Evolutionary conservation across 2,888 invertebrate species (phyloP).

Genomic region (Hanleya hanleyi): DNA sequence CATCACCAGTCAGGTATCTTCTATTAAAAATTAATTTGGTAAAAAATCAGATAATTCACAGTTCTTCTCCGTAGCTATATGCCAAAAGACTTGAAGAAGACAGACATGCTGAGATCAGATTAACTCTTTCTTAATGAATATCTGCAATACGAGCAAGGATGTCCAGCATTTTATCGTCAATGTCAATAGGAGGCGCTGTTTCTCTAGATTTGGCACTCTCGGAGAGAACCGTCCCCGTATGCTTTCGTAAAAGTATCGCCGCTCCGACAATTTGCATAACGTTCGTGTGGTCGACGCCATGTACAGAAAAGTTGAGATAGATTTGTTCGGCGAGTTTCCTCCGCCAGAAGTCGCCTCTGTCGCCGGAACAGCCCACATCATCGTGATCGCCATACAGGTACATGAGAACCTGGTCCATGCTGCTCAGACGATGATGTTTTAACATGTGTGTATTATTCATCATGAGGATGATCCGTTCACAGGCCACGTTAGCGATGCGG

Average conservation of each 20-base stretch:
- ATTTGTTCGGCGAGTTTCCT: conserved; percentile 64
- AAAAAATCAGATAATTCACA: too few species aligned
- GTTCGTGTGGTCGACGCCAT: conserved; percentile 58
- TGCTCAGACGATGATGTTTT: conserved; percentile 48
- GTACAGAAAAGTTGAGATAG: conserved; percentile 53
- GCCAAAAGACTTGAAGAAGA: too few species aligned
- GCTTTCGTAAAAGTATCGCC: conserved; percentile 49
- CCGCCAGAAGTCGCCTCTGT: conserved; percentile 64
- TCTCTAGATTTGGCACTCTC: conserved; percentile 39
- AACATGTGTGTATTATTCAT: conserved; percentile 58
- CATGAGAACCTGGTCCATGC: conserved; percentile 50
- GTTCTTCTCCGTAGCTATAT: too few species aligned
- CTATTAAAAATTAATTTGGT: too few species aligned
- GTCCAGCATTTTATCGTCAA: conserved; percentile 55
- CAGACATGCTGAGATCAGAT: too few species aligned
- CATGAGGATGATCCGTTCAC: conserved; percentile 56
- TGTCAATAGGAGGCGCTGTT: conserved; percentile 41
- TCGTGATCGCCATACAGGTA: conserved; percentile 60
- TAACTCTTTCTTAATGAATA: conserved; percentile 35
- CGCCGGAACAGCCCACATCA: conserved; percentile 56
- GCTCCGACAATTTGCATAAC: conserved; percentile 53
- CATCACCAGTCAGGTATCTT: too few species aligned
- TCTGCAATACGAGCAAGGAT: conserved; percentile 60
- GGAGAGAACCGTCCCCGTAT: conserved; percentile 46
- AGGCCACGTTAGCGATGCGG: conserved; percentile 49